Percentiles rank a stretch among this genome's conserved stretches.
Conservation (phyloP, 2,113 vertebrate species). For the Cyanoderma ruficeps region DNA sequence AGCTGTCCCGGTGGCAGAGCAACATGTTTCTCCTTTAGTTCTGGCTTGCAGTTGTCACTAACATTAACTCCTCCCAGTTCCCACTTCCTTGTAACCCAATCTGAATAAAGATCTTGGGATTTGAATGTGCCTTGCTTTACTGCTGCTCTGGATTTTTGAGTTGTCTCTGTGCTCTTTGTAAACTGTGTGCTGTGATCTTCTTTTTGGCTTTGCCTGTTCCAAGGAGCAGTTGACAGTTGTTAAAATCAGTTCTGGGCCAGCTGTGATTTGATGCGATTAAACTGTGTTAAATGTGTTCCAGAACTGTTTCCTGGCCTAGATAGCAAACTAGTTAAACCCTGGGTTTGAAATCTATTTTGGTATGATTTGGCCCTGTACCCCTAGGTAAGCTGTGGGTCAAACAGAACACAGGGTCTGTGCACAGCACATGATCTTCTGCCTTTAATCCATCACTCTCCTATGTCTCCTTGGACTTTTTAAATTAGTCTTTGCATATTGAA, state of each 20-base stretch:
- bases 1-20: background rate
- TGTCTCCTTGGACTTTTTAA: background rate
- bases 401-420: background rate
- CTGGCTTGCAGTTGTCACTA: conserved; percentile 43
- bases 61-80: conserved; percentile 35
- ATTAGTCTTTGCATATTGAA: background rate
- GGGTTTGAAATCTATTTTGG: conserved; percentile 15
- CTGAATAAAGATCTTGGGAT: conserved; percentile 54
- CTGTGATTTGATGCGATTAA: conserved; percentile 45
- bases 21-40: conserved; percentile 36
- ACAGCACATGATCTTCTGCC: background rate
- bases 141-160: background rate
- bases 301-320: conserved; percentile 62
- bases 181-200: background rate
- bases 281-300: conserved; percentile 62
- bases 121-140: conserved; percentile 15
- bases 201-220: conserved; percentile 21
- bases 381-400: background rate
- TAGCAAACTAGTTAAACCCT: conserved; percentile 47
- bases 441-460: background rate
- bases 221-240: conserved; percentile 50
- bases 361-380: background rate
- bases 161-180: background rate
- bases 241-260: conserved; percentile 56
- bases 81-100: conserved; percentile 57